phyloP scores from a whole-genome alignment of 2,113 vertebrate species.

The Zapus hudsonius region DNA sequence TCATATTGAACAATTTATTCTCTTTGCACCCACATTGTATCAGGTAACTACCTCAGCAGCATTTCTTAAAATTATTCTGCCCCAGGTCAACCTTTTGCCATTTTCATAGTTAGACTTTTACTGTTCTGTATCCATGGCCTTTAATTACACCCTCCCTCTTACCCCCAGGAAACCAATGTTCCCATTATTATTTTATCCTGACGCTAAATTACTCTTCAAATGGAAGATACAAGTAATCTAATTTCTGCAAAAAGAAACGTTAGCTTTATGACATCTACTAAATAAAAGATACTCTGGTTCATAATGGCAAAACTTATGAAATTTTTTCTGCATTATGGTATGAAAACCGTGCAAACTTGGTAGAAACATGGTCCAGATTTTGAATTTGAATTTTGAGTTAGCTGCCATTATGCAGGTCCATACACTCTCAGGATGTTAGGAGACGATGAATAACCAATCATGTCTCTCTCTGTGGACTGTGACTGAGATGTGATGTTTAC shows the following conservation, averaged over 20 bases:
- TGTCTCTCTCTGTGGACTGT: no score
- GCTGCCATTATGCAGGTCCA: no score
- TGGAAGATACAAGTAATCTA: not conserved
- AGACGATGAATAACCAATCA: no score
- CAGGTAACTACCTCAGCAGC: not conserved
- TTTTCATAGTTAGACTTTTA: not conserved
- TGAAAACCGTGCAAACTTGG: not conserved
- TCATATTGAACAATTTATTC: not conserved
- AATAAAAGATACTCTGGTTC: not conserved
- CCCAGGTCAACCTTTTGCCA: not conserved
- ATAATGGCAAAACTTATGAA: not conserved
- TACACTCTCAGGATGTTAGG: not conserved
- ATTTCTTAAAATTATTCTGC: not conserved
- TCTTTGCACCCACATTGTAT: not conserved
- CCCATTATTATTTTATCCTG: not conserved
- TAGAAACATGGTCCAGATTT: not conserved
- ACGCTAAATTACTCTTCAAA: not conserved
- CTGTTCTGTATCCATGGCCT: not conserved
- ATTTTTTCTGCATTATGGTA: not conserved
- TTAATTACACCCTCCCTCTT: not conserved
- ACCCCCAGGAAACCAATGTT: not conserved
- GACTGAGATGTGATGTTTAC: not conserved
- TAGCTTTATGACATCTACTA: not conserved
- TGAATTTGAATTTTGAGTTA: not conserved
- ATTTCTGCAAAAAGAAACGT: not conserved